Base-by-base conservation (phyloP, 2,797 vertebrate genomes). In the Podargus strigoides region DNA sequence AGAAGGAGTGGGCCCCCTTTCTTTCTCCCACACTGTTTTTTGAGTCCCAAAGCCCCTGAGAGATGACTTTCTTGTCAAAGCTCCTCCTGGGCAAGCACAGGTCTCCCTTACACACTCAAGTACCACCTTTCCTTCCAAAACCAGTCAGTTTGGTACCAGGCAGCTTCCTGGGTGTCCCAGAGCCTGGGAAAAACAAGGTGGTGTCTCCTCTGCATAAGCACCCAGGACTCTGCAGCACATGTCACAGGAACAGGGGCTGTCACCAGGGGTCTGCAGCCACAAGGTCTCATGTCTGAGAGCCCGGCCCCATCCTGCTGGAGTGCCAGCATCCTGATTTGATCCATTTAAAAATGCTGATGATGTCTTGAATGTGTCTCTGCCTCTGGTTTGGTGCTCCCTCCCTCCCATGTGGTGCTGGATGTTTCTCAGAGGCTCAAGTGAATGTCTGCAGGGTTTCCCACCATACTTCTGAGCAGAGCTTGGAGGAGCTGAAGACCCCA, bases 371-470 rank as follows among this genome's bases (percentile, higher is more conserved):
- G 34, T 27, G 15, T 52, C 34, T 91, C 64, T 5, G 27, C 36
- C 28, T 79, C 10, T 14, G 20, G 3, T 85, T 67, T 59, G 64
- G 59, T 89, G 75, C 86, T 95, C 8, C 55, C 1, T 72, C 23
- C 26, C 80, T 62, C n/a, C 58, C 14, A 44, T 3, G 1, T 72
- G 39, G 27, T 79, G 75, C 80, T 85, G 26, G 22, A 9, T 89
- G 36, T 89, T 93, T 95, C 39, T 85, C 87, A 95, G 96, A 96
- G 95, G 89, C 34, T 73, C 30, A n/a, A 22, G 37, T 46, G 14
- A 17, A 17, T 69, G 23, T 63, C 50, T 7, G 12, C 80, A 77
- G 64, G 44, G 8, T 70, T 82, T 64, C 69, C 80, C 26, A 3
- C 50, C 9, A 15, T 15, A 80, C 21, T 22, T 16, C 13, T 41